phyloP scores from a whole-genome alignment of 2,888 invertebrate species.

The Dione juno region DNA sequence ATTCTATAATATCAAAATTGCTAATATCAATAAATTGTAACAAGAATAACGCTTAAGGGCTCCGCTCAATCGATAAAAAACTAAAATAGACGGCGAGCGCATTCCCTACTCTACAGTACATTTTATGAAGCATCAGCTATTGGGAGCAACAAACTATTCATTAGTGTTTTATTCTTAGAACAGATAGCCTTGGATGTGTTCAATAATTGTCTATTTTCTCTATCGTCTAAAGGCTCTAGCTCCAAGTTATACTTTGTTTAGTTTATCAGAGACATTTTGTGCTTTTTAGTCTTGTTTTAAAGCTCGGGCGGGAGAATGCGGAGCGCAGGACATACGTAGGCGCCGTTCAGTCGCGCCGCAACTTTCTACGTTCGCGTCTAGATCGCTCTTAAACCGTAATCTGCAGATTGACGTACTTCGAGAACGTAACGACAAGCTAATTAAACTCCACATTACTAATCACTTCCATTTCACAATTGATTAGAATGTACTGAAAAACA shows the following conservation, averaged over 20 bases:
- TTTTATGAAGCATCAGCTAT: constrained; percentile 50
- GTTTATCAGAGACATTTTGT: constrained; percentile 68
- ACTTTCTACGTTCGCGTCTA: constrained; percentile 82
- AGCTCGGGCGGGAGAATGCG: constrained; percentile 76
- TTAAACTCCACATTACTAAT: constrained; percentile 74
- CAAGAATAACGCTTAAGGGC: constrained; percentile 32
- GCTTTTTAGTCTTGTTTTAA: constrained; percentile 73
- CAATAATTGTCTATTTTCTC: constrained; percentile 66
- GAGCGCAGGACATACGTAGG: constrained; percentile 79
- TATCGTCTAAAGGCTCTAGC: constrained; percentile 54
- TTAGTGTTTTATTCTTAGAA: constrained; percentile 56
- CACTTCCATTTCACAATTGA: constrained; percentile 51
- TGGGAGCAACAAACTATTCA: constrained; percentile 55
- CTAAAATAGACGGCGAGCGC: constrained; percentile 38
- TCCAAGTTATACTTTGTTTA: constrained; percentile 63
- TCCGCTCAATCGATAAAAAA: constrained; percentile 38
- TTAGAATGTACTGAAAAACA: constrained; percentile 20
- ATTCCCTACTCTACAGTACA: constrained; percentile 45
- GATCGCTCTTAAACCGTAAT: constrained; percentile 81
- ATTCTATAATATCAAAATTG: constrained; percentile 10
- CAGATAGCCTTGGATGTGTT: constrained; percentile 51
- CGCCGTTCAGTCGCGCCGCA: constrained; percentile 81
- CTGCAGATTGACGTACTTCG: constrained; percentile 79
- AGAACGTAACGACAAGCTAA: constrained; percentile 78
- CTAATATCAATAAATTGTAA: constrained; percentile 33